Evolutionary conservation across 64 coral and sea anemone genomes (phyloP), one percentile per base, ranked within the genome.

Genomic region (Montipora cactus): DNA sequence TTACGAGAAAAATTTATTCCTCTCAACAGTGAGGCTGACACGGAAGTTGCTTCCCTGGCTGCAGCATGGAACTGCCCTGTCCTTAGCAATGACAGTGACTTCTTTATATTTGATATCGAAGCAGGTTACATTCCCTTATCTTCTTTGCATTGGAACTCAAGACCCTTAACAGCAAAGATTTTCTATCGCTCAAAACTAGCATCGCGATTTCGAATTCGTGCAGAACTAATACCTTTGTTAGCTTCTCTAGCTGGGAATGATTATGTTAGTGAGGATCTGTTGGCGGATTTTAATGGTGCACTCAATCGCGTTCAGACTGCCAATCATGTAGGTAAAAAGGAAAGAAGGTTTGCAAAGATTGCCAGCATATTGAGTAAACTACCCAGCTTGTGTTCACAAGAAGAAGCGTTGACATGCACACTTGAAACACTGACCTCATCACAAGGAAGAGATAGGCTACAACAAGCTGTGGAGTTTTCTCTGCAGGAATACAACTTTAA

Each of bases 201-300:
- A 79, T 51, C 87, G 67, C 67, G 89, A 69, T 95, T 97, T 23
- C 44, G 88, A 86, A 94, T 97, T 91, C 88, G 83, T 18, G 70
- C 21, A 19, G 77, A 52, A 20, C 78, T 95, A 23, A 73, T 97
- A 37, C 96, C 96, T 28, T 55, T 97, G 59, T 87, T 94, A 16
- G 96, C 92, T 89, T 97, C 96, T 59, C 47, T 95, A 23, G 73
- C 94, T 45, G 96, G 96, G 7, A 95, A 97, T 77, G 96, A 97
- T 16, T 97, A 94, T 57, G 69, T 97, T 2, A 87, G 76, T 51
- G 18, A 52, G 12, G 67, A 89, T 14, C 52, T 59, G 52, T 47
- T 95, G 25, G 93, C 48, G n/a, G 89, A 83, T 46, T 97, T 97
- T 73, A 78, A 91, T 16, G 46, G n/a, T 23, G 59, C 79, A 47